Base-by-base conservation (phyloP, 2,113 vertebrate species). In the Collichthys lucidus region DNA sequence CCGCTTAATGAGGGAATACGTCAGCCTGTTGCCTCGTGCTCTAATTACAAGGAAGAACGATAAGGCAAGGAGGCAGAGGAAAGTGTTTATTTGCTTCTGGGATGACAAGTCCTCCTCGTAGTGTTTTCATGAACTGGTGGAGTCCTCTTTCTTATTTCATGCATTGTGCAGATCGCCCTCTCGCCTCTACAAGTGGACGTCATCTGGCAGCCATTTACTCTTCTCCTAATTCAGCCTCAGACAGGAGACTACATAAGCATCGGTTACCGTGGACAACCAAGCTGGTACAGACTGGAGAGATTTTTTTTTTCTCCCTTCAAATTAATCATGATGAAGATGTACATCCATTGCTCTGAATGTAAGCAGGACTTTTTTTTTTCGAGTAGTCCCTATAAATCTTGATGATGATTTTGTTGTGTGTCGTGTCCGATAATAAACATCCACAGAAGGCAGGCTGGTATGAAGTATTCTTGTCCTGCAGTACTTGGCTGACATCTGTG, bases 191-290 rank as follows among this genome's bases (percentile, higher is more conserved):
- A 77, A 56, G 63, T 65, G 71, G 52, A 74, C n/a, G 35, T 60
- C 77, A 86, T 85, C 70, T 64, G 71, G 76, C 73, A 64, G 31
- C 29, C 11, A 19, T 35, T 77, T 79, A 53, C 73, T 83, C 66
- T 42, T 60, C 35, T 26, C 66, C 82, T 74, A 78, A 83, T 81
- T 86, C 76, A 67, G 72, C 56, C 74, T 81, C 68, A 87, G 62
- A 76, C 72, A 15, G 15, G 64, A 74, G 59, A 83, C 77, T 57
- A 60, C 35, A 67, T 42, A 75, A 70, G 70, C 61, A 61, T 19
- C 11, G 53, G 86, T 91, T 86, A 65, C 91, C 57, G 77, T n/a
- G 79, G 86, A n/a, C 62, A 84, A 91, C 89, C 11, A 0, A 17
- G 71, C 63, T 64, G 55, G 70, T 55, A 77, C 63, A 47, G 69